phyloP scores from a whole-genome alignment of 2,797 vertebrate species.

The Lycodopsis pacificus region DNA sequence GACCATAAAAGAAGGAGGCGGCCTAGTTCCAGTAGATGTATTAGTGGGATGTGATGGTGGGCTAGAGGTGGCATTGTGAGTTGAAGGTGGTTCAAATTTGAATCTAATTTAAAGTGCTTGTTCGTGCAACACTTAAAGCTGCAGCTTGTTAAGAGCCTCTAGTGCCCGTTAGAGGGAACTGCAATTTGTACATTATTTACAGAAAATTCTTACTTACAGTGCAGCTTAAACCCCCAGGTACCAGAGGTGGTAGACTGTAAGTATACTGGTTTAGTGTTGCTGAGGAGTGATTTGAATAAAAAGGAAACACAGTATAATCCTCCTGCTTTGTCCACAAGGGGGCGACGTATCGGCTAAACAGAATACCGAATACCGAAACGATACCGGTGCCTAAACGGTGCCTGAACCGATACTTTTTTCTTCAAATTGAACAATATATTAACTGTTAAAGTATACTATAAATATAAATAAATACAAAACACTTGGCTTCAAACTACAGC shows the following conservation, averaged over 20 bases:
- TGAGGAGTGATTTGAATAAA: background rate
- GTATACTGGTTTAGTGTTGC: background rate
- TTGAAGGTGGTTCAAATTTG: background rate
- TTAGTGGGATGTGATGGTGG: background rate
- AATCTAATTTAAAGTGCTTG: background rate
- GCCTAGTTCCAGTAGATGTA: background rate
- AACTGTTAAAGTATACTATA: too few species aligned
- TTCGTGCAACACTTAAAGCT: background rate
- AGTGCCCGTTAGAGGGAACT: constrained; percentile 1
- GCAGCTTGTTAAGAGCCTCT: constrained; percentile 14
- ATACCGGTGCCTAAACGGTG: too few species aligned
- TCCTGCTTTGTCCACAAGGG: constrained; percentile 4
- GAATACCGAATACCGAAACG: too few species aligned
- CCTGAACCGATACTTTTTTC: too few species aligned
- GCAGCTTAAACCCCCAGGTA: background rate
- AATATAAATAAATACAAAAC: too few species aligned
- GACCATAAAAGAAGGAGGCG: background rate
- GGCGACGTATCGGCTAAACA: background rate
- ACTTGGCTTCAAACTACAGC: too few species aligned
- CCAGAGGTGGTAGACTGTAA: background rate
- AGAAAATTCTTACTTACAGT: background rate
- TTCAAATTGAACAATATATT: too few species aligned
- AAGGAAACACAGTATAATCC: background rate
- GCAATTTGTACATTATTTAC: background rate
- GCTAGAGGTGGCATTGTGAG: background rate